phyloP scores from a whole-genome alignment of 2,888 invertebrate genomes.

The Caenorhabditis sp. region DNA sequence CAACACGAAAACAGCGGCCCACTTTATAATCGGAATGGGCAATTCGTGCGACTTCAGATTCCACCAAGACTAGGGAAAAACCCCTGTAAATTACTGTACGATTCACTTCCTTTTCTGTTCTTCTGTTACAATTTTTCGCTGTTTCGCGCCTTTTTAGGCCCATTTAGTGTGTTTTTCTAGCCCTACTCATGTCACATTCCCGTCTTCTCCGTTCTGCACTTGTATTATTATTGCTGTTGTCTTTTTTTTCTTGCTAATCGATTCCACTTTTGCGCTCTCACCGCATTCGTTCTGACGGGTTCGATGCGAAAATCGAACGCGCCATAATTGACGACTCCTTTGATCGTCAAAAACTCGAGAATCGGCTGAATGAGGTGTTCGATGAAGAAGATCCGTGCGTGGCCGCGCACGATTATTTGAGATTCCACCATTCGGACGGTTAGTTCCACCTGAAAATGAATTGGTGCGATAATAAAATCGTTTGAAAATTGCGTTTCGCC shows the following conservation, averaged over 20 bases:
- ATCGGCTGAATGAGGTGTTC: conserved; percentile 38
- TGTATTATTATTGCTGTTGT: too few species aligned
- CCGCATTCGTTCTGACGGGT: conserved; percentile 18
- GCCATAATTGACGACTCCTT: conserved; percentile 51
- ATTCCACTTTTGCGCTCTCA: too few species aligned
- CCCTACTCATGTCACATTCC: too few species aligned
- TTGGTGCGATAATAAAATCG: too few species aligned
- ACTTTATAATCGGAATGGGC: not conserved
- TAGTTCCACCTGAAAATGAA: too few species aligned
- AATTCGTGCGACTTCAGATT: conserved; percentile 3
- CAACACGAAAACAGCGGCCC: not conserved
- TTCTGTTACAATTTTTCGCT: not conserved
- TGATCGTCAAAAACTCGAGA: conserved; percentile 42
- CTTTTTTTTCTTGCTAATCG: too few species aligned
- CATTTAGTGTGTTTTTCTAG: too few species aligned
- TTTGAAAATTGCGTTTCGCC: too few species aligned
- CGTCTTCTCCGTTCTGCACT: not conserved
- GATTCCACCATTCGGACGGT: conserved; percentile 32
- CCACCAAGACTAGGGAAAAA: not conserved
- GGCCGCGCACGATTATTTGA: conserved; percentile 49
- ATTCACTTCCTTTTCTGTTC: not conserved
- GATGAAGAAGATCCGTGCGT: conserved; percentile 39
- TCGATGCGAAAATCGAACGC: conserved; percentile 45
- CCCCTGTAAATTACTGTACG: not conserved
- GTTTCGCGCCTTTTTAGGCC: too few species aligned